Evolutionary conservation across 2,888 invertebrate species (phyloP).

Genomic region (Agrochola macilenta): DNA sequence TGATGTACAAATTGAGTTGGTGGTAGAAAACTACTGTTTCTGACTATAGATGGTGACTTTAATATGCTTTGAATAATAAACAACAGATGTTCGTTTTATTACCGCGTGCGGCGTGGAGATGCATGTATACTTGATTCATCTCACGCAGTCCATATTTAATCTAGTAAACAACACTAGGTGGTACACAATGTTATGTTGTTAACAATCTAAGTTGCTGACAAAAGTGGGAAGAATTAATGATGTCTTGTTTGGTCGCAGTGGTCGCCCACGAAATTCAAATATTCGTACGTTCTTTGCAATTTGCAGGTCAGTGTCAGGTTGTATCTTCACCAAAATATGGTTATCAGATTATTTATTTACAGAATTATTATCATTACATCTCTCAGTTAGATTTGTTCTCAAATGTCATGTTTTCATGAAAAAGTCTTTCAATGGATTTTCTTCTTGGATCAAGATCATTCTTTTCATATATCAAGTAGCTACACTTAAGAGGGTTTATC

Average conservation of each 20-base stretch:
- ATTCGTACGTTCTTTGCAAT: too few relatives aligned
- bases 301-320: too few relatives aligned
- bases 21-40: conserved; percentile 24
- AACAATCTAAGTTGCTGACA: not conserved
- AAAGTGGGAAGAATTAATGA: not conserved
- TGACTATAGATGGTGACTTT: conserved; percentile 34
- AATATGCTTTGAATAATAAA: conserved; percentile 30
- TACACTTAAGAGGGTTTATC: too few relatives aligned
- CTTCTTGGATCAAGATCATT: too few relatives aligned
- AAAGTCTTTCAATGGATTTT: too few relatives aligned
- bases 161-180: not conserved
- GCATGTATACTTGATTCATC: conserved; percentile 22
- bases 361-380: too few relatives aligned
- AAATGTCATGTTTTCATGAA: too few relatives aligned
- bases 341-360: too few relatives aligned
- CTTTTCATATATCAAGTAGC: not conserved
- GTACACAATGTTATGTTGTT: not conserved
- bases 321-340: too few relatives aligned
- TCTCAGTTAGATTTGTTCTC: too few relatives aligned
- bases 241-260: too few relatives aligned
- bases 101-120: conserved; percentile 19
- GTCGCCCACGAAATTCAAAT: too few relatives aligned
- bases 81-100: conserved; percentile 39
- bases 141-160: not conserved
- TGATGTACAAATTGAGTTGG: conserved; percentile 6